Base-by-base conservation (phyloP, 2,888 invertebrate species). In the Clusia tigrina region DNA sequence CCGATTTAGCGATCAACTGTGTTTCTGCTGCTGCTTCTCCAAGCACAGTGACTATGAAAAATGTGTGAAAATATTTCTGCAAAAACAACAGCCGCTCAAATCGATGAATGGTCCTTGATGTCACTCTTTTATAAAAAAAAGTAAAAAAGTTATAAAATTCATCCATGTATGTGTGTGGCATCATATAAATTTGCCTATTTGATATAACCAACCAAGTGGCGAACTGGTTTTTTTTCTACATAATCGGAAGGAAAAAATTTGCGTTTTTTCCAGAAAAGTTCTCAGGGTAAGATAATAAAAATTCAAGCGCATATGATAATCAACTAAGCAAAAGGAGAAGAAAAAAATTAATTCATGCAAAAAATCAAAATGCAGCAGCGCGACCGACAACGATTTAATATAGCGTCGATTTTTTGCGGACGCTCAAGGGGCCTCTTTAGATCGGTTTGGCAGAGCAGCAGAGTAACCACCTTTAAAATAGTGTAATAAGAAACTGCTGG, bases 241-340 rank as follows among this genome's bases (percentile, higher is more conserved):
- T 17, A 32, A 32, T 32, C 32, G 32, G 32, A 6, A 12, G 6
- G 42, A 42, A 42, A 42, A 42, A 42, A 42, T 42, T 42, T 18
- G 2, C 5, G 5, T 3, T 20, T 48, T 46, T 58, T 42, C 48
- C 23, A 37, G 18, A 81, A 81, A 81, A 79, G 79, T 81, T 81
- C 81, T 81, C 81, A 81, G 81, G 81, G 80, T 81, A 78, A 78
- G 79, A 81, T 81, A 81, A 81, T 80, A 79, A 76, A 79, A 80
- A 74, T 77, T 74, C 76, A 71, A 74, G 75, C 77, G 74, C 74
- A 69, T 73, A 74, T 78, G 77, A 78, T 78, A 76, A 78, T 78
- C 78, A 78, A 75, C 70, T 64, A 66, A 58, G 53, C 38, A 26
- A 24, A 53, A 2, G 23, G 20, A 46, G 63, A 24, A 65, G 58